Percentiles rank a stretch among this genome's conserved stretches.
phyloP scores from a whole-genome alignment of 2,888 invertebrate species.

The Ligdia adustata region DNA sequence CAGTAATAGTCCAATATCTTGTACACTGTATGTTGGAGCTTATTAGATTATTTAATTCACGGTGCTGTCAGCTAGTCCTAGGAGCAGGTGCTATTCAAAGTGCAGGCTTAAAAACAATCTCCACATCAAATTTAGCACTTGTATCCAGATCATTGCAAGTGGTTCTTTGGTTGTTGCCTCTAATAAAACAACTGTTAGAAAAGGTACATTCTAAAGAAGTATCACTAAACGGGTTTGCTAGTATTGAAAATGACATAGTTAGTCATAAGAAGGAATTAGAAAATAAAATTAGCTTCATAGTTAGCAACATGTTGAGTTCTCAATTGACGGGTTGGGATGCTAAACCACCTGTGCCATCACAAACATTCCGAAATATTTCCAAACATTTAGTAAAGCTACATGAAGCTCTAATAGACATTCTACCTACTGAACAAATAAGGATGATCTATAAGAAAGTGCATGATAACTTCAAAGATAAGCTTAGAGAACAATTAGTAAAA shows the following conservation, averaged over 20 bases:
- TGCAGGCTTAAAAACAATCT: conserved; percentile 96
- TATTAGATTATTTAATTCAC: conserved; percentile 93
- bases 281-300: conserved; percentile 95
- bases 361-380: conserved; percentile 93
- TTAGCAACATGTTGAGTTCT: conserved; percentile 91
- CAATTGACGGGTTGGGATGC: conserved; percentile 96
- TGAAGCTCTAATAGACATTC: conserved; percentile 93
- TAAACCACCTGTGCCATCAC: conserved; percentile 97
- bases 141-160: conserved; percentile 93
- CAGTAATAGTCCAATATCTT: conserved; percentile 91
- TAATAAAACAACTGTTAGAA: conserved; percentile 88
- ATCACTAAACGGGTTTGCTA: conserved; percentile 84
- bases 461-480: conserved; percentile 92
- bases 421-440: conserved; percentile 91
- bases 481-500: conserved; percentile 92
- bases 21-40: conserved; percentile 95
- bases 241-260: conserved; percentile 90
- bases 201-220: conserved; percentile 80
- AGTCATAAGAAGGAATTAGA: conserved; percentile 97
- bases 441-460: conserved; percentile 91
- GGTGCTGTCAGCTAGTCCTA: conserved; percentile 96
- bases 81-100: conserved; percentile 98
- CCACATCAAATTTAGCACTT: conserved; percentile 95
- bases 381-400: conserved; percentile 95
- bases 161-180: conserved; percentile 90